Evolutionary conservation across 2,888 invertebrate species (phyloP).

Genomic region (Selenia dentaria): DNA sequence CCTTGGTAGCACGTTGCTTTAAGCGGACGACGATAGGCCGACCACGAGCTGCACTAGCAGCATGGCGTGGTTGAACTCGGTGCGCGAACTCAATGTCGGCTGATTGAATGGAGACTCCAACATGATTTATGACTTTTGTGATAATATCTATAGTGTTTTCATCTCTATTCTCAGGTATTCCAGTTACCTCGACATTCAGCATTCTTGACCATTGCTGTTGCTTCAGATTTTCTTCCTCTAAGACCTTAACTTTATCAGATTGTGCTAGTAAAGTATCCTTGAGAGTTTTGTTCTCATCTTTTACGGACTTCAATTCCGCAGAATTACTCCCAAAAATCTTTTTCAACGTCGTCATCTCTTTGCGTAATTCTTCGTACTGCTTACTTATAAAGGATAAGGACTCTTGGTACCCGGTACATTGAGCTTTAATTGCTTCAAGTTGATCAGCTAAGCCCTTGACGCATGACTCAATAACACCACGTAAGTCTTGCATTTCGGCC

Average conservation of each 20-base stretch:
- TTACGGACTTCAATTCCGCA: not conserved
- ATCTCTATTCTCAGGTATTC: constrained; percentile 6
- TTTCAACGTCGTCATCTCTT: constrained; percentile 4
- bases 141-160: not conserved
- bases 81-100: constrained; percentile 10
- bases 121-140: not conserved
- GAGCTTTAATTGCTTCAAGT: constrained; percentile 1
- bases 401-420: constrained; percentile 9
- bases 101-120: constrained; percentile 2
- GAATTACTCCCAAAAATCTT: not conserved
- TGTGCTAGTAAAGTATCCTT: constrained; percentile 2
- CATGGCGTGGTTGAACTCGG: not conserved
- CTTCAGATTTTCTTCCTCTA: constrained; percentile 5
- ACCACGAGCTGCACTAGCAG: not conserved
- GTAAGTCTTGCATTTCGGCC: not conserved
- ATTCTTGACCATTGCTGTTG: constrained; percentile 16
- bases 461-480: not conserved
- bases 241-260: too few relatives aligned
- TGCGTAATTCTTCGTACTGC: constrained; percentile 6
- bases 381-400: constrained; percentile 1
- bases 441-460: not conserved
- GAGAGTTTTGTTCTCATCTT: constrained; percentile 11
- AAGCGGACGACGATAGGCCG: too few relatives aligned
- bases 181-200: constrained; percentile 8
- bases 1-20: not conserved